These are phyloP conservation scores for Lamellibrachia columna DNA, from an alignment of 2,888 invertebrate genomes.

Conservation along the genomic window DNA sequence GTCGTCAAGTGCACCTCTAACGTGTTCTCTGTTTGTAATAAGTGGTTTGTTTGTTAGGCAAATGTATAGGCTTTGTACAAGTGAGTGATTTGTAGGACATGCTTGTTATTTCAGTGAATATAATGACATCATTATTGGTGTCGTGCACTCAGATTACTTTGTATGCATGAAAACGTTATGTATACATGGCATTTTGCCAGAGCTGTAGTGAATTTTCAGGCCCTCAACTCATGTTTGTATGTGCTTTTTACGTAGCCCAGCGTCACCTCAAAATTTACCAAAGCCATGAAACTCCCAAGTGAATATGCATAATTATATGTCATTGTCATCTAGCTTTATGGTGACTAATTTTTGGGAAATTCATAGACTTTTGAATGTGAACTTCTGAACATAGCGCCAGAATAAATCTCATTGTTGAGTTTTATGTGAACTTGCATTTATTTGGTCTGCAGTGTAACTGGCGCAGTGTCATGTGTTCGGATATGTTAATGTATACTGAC, in stretches of 20 bases:
- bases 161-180: neutral
- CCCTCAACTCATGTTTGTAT: neutral
- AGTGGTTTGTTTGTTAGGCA: conserved; percentile 16
- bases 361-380: too few species aligned
- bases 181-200: neutral
- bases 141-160: neutral
- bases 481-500: too few species aligned
- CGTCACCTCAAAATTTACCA: neutral
- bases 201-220: neutral
- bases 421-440: too few species aligned
- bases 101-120: neutral
- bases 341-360: too few species aligned
- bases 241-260: neutral
- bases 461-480: too few species aligned
- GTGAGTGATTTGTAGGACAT: neutral
- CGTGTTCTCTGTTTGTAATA: neutral
- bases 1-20: neutral
- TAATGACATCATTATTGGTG: neutral
- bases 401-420: too few species aligned
- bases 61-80: neutral
- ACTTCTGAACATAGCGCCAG: too few species aligned
- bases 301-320: too few species aligned
- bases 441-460: too few species aligned
- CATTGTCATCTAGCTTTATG: too few species aligned
- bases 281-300: too few species aligned